Evolutionary conservation across 1,140 invertebrate species (phyloP).

Genomic region (Protaetia brevitarsis): DNA sequence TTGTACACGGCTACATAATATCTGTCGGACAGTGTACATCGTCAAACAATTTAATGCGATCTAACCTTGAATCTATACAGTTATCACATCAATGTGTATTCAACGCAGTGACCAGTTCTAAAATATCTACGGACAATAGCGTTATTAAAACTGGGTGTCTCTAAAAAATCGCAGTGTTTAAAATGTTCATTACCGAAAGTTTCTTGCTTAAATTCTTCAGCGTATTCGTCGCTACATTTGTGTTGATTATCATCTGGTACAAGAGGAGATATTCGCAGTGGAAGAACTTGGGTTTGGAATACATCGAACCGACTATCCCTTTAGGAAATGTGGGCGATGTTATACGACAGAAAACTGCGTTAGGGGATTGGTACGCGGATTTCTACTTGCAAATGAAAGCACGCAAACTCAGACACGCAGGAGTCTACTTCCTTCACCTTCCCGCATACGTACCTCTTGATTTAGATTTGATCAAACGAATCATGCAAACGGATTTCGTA

Average conservation of each 20-base stretch:
- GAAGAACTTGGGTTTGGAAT: constrained; percentile 20
- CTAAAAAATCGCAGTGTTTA: too few species aligned
- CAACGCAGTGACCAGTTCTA: too few species aligned
- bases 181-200: too few species aligned
- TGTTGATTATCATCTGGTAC: neutral
- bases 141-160: too few species aligned
- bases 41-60: too few species aligned
- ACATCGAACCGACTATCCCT: constrained; percentile 13
- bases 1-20: too few species aligned
- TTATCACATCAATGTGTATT: too few species aligned
- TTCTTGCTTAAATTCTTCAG: neutral
- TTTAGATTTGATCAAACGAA: constrained; percentile 57
- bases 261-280: constrained; percentile 23
- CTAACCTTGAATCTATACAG: too few species aligned
- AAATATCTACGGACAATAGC: too few species aligned
- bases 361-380: constrained; percentile 39
- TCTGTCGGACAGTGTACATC: too few species aligned
- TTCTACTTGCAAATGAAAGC: constrained; percentile 33
- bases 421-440: constrained; percentile 51
- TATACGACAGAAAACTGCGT: constrained; percentile 36
- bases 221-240: neutral
- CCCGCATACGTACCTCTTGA: constrained; percentile 54
- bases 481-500: constrained; percentile 54
- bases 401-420: constrained; percentile 39
- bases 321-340: constrained; percentile 28